Evolutionary conservation across 1,140 invertebrate species (phyloP).

Genomic region (Cydia pomonella): DNA sequence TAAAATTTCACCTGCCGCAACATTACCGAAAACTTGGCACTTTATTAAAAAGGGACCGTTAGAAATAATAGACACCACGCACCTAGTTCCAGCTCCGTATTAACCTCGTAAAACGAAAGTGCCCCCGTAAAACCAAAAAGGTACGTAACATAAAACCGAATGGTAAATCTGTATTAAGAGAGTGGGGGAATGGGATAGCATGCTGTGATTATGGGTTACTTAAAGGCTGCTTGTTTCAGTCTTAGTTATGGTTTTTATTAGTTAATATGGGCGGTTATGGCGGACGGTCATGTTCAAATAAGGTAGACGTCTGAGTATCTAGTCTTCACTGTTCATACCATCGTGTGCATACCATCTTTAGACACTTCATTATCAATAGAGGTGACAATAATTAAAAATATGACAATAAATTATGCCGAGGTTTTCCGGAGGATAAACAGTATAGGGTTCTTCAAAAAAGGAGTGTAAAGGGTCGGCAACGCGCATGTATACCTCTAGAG

Average conservation of each 20-base stretch:
- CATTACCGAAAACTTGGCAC: not conserved
- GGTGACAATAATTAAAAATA: too few relatives aligned
- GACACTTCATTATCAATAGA: too few relatives aligned
- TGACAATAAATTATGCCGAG: too few relatives aligned
- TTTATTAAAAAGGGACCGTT: conserved; percentile 19
- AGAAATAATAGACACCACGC: conserved; percentile 13
- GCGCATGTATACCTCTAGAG: too few relatives aligned
- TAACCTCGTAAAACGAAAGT: conserved; percentile 26
- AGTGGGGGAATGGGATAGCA: not conserved
- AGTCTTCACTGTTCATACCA: too few relatives aligned
- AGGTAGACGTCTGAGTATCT: too few relatives aligned
- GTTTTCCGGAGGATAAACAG: too few relatives aligned
- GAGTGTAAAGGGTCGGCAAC: too few relatives aligned
- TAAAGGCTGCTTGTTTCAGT: not conserved
- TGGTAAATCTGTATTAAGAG: conserved; percentile 32
- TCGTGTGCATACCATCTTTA: too few relatives aligned
- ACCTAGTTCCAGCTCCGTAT: conserved; percentile 23
- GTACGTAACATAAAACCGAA: conserved; percentile 25
- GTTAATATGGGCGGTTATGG: not conserved
- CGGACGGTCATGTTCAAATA: too few relatives aligned
- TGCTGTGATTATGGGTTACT: conserved; percentile 5
- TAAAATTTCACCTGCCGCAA: not conserved
- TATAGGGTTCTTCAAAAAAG: too few relatives aligned
- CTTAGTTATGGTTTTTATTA: not conserved
- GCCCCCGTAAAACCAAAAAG: conserved; percentile 23